Evolutionary conservation across 2,888 invertebrate genomes (phyloP).

Genomic region (Octonoba sinensis): DNA sequence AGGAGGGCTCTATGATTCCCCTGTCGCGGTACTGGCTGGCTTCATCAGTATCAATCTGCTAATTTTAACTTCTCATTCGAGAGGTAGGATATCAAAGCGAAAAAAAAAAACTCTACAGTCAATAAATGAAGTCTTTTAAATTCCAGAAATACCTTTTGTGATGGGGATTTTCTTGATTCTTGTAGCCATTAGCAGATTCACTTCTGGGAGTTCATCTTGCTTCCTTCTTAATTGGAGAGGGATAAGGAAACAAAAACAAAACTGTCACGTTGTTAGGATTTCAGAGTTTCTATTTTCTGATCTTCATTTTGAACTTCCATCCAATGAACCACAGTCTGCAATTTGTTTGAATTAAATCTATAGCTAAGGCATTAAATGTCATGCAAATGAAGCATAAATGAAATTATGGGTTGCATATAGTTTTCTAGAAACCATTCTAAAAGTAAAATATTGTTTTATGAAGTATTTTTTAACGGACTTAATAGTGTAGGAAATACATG

Average conservation of each 20-base stretch:
- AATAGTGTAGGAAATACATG: too few species aligned
- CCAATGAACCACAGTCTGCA: too few species aligned
- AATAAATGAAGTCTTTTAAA: conserved; percentile 31
- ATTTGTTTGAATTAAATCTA: too few species aligned
- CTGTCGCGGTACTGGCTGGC: background rate
- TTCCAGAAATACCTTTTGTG: conserved; percentile 26
- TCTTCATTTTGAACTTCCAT: too few species aligned
- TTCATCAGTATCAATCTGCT: conserved; percentile 25
- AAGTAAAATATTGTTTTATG: too few species aligned
- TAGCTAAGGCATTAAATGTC: too few species aligned
- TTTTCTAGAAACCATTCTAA: too few species aligned
- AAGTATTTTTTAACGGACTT: too few species aligned
- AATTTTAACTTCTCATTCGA: conserved; percentile 32
- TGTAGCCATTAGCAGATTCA: conserved; percentile 14
- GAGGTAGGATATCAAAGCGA: background rate
- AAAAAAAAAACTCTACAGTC: conserved; percentile 2
- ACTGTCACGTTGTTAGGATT: too few species aligned
- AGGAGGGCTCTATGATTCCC: conserved; percentile 18
- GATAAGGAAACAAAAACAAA: conserved; percentile 3
- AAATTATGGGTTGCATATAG: too few species aligned
- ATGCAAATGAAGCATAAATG: too few species aligned
- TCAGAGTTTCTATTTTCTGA: too few species aligned
- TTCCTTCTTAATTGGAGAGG: conserved; percentile 17
- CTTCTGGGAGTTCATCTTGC: conserved; percentile 19
- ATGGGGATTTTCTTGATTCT: conserved; percentile 19